These are phyloP conservation scores for Dendrocopos noguchii DNA, from an alignment of 2,113 vertebrate species.

Conservation along the genomic window DNA sequence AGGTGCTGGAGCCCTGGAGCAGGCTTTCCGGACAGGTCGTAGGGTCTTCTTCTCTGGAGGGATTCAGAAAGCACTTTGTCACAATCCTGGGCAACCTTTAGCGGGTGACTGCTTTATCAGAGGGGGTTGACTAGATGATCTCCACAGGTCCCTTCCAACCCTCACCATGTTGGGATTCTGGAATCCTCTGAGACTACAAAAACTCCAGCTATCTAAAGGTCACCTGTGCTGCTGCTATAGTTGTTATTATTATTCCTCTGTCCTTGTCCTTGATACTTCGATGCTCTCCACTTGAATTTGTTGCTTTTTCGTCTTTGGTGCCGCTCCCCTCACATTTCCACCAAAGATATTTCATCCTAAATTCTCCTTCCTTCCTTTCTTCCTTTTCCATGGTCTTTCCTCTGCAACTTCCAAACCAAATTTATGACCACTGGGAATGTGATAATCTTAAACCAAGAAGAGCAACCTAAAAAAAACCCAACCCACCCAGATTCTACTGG, in stretches of 20 bases:
- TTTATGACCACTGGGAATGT: not conserved
- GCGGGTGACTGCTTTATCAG: too few relatives aligned
- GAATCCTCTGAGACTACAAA: too few relatives aligned
- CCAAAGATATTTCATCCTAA: not conserved
- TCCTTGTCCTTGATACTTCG: not conserved
- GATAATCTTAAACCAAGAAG: not conserved
- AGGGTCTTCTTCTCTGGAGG: too few relatives aligned
- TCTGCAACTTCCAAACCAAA: not conserved
- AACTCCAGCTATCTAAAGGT: not conserved
- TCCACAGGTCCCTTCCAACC: too few relatives aligned
- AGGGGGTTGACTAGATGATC: too few relatives aligned
- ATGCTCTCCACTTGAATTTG: not conserved
- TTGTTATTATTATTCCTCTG: not conserved
- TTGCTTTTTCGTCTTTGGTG: not conserved
- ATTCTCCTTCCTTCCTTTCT: not conserved
- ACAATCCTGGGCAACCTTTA: too few relatives aligned
- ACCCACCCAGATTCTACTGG: too few relatives aligned
- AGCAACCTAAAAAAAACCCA: not conserved
- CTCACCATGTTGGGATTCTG: too few relatives aligned
- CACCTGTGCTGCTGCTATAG: not conserved
- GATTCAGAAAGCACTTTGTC: too few relatives aligned
- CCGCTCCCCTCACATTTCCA: not conserved
- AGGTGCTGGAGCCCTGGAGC: too few relatives aligned
- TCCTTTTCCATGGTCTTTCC: not conserved
- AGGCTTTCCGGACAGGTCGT: too few relatives aligned